Percentiles rank a stretch among this genome's conserved stretches.
These are phyloP conservation scores for Cygnus atratus DNA, from an alignment of 2,113 vertebrate species.

Conservation along the genomic window DNA sequence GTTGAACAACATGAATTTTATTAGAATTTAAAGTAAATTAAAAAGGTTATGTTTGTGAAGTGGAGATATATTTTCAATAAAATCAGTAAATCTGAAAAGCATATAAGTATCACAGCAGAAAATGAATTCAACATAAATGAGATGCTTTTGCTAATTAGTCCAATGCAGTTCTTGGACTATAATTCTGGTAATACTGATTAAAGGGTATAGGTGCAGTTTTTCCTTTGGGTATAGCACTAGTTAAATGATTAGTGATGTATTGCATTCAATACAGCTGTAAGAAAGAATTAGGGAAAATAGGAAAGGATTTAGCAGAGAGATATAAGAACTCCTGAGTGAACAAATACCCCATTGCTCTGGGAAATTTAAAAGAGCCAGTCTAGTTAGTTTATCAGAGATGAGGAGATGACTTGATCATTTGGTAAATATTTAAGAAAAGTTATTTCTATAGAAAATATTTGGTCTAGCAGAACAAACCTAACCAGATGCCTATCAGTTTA, in stretches of 20 bases:
- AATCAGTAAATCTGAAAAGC: conserved; percentile 23
- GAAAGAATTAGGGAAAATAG: conserved; percentile 12
- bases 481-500: background rate
- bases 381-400: background rate
- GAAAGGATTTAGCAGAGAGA: background rate
- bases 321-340: background rate
- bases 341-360: background rate
- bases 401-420: background rate
- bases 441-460: background rate
- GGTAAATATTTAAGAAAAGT: conserved; percentile 17
- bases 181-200: background rate
- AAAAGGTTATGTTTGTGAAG: background rate
- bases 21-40: background rate
- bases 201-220: background rate
- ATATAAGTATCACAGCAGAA: background rate
- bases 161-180: background rate
- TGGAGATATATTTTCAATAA: background rate
- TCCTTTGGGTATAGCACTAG: conserved; percentile 7
- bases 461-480: background rate
- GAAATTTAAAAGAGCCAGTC: background rate
- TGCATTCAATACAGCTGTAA: conserved; percentile 2
- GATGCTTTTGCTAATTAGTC: conserved; percentile 34
- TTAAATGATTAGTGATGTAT: background rate
- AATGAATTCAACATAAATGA: conserved; percentile 3
- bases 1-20: background rate